phyloP scores from a whole-genome alignment of 2,888 invertebrate genomes.

The Yponomeuta malinellus region DNA sequence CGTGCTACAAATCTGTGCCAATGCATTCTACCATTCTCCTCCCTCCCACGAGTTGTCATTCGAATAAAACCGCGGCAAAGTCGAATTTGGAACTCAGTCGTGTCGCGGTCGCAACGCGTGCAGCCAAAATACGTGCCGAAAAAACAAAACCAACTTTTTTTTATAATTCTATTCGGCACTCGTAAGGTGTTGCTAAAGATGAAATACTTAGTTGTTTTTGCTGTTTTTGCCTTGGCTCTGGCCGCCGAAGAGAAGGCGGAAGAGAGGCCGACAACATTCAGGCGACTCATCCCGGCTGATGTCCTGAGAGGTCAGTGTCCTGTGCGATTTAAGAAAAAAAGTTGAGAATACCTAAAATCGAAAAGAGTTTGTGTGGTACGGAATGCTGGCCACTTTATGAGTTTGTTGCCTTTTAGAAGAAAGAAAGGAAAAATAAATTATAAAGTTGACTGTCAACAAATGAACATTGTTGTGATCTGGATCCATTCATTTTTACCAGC shows the following conservation, averaged over 20 bases:
- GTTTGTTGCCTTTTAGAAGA: not conserved
- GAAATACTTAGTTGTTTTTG: conserved; percentile 73
- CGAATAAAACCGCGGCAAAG: conserved; percentile 57
- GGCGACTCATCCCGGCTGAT: conserved; percentile 90
- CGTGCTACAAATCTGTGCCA: not conserved
- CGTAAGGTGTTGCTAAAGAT: conserved; percentile 57
- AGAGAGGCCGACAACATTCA: conserved; percentile 82
- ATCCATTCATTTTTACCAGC: too few species aligned
- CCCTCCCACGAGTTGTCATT: conserved; percentile 12
- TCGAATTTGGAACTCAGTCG: conserved; percentile 54
- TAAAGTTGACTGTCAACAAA: not conserved
- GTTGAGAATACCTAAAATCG: not conserved
- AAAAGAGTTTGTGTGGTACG: conserved; percentile 2
- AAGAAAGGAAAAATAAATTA: not conserved
- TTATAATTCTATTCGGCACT: conserved; percentile 37
- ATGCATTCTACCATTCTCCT: conserved; percentile 15
- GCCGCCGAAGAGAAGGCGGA: conserved; percentile 74
- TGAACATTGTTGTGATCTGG: too few species aligned
- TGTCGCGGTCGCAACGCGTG: conserved; percentile 44
- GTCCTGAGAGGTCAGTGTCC: conserved; percentile 87
- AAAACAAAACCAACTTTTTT: conserved; percentile 28
- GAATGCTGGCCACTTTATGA: conserved; percentile 7
- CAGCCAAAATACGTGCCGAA: conserved; percentile 43
- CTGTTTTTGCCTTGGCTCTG: conserved; percentile 71
- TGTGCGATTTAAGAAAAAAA: conserved; percentile 14